Base-by-base conservation (phyloP, 2,113 vertebrate species). In the Sturnira hondurensis region DNA sequence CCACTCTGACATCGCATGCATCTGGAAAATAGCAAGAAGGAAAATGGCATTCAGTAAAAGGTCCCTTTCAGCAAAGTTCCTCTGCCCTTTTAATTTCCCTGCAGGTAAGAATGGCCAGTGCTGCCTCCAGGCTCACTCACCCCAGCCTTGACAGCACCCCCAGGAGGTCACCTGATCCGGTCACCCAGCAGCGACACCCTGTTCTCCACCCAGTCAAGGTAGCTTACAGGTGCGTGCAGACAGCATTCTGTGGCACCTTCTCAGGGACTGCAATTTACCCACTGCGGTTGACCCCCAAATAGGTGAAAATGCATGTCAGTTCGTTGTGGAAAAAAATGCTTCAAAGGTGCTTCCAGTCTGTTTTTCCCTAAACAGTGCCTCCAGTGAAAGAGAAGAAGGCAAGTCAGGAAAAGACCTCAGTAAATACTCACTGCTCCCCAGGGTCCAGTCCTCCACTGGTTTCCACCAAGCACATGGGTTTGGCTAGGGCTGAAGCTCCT, bases 381-480 rank as follows among this genome's bases (percentile, higher is more conserved):
- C 68, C 74, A 50, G 54, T 56, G 36, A 50, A 95, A 94, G 63
- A 94, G 58, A 89, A 70, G 73, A 87, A 67, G 81, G 67, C 19
- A 54, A 20, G 58, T 11, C 0, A 6, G 5, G 2, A 31, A 58
- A 47, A 47, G 73, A 2, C 15, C 26, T 43, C 36, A 19, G 43
- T 0, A 16, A 61, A 61, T 97, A 98, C 99, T 99, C 98, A 99
- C 99, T 95, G 99, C 99, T 97, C 99, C 99, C 99, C 99, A 99
- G 43, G 99, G 99, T 38, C 99, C 99, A 4, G 99, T 99, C 95
- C 99, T 98, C 99, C 99, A 99, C 95, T 99, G 99, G 96, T 99
- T 99, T 92, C 99, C 99, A 36, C 98, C 98, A 0, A 98, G 98
- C 14, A 97, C 85, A 0, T 99, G 99, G 0, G 97, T 98, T 4